A percentile compares a stretch with the other conserved stretches of the same genome.
Evolutionary conservation across 2,797 vertebrate genomes (phyloP).

Genomic region (Tapirus indicus): DNA sequence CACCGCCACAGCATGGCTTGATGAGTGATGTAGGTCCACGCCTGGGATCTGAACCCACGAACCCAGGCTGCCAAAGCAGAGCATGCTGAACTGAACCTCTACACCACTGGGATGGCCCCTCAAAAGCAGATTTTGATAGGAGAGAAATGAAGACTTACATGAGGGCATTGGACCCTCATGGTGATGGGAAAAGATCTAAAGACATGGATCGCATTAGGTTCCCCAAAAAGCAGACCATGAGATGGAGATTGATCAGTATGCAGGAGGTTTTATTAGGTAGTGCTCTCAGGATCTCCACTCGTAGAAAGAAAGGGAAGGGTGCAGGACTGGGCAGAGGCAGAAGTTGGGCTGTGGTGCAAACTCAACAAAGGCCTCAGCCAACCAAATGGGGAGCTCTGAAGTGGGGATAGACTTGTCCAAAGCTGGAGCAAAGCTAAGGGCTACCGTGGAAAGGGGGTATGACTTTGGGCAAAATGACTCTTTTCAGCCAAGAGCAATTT

Average conservation of each 20-base stretch:
- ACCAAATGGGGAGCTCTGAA: neutral
- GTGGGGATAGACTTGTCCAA: neutral
- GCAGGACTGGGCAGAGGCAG: neutral
- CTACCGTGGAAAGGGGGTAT: neutral
- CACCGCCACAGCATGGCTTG: no score
- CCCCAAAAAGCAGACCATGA: neutral
- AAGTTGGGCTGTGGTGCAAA: neutral
- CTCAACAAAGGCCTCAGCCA: neutral
- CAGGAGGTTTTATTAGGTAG: neutral
- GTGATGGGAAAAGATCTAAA: neutral
- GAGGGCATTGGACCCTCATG: neutral
- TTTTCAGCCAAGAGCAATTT: neutral
- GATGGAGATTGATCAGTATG: neutral
- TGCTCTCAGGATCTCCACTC: neutral
- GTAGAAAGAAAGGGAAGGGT: neutral
- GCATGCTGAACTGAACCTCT: no score
- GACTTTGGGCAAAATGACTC: neutral
- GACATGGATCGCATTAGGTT: neutral
- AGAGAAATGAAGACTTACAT: neutral
- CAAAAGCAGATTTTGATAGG: conserved; percentile 34
- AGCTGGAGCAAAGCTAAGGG: neutral
- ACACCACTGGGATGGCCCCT: no score
- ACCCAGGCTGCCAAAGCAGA: no score
- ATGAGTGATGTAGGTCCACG: no score
- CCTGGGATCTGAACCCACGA: no score